Percentiles rank a stretch among this genome's conserved stretches.
phyloP scores from a whole-genome alignment of 2,888 invertebrate species.

The Plutella xylostella region DNA sequence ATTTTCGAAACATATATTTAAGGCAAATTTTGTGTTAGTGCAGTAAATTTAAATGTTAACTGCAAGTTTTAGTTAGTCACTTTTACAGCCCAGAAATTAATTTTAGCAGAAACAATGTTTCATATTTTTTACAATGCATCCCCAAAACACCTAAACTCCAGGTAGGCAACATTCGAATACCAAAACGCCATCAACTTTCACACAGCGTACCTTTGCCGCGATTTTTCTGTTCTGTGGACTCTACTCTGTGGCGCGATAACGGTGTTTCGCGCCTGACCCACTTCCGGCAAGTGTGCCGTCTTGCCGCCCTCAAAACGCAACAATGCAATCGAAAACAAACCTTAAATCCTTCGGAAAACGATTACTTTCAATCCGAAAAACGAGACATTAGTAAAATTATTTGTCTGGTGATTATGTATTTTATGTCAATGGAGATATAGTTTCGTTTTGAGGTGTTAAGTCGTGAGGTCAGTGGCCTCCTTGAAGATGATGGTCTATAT shows the following conservation, averaged over 20 bases:
- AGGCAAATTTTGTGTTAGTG: too few species aligned
- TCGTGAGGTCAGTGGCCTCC: background rate
- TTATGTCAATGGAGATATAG: background rate
- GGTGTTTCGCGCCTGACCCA: conserved; percentile 16
- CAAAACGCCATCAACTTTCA: conserved; percentile 15
- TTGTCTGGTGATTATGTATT: background rate
- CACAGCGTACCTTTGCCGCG: conserved; percentile 7
- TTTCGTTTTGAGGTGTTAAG: background rate
- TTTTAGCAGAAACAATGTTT: too few species aligned
- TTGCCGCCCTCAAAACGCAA: conserved; percentile 2
- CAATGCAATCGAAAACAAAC: background rate
- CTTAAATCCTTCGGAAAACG: background rate
- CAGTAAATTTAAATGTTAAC: too few species aligned
- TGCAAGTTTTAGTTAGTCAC: too few species aligned
- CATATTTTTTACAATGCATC: too few species aligned
- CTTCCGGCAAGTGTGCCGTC: conserved; percentile 10
- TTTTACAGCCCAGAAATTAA: too few species aligned
- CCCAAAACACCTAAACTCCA: too few species aligned
- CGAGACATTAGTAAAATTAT: too few species aligned
- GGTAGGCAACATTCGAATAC: too few species aligned
- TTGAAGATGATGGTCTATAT: background rate
- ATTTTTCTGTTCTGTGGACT: conserved; percentile 3
- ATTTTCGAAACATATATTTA: too few species aligned
- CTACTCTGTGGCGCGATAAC: conserved; percentile 14
- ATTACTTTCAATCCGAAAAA: too few species aligned